A percentile compares a stretch with the other conserved stretches of the same genome.
These are phyloP conservation scores for Tenebrio molitor DNA, from an alignment of 1,140 invertebrate genomes.

Conservation along the genomic window DNA sequence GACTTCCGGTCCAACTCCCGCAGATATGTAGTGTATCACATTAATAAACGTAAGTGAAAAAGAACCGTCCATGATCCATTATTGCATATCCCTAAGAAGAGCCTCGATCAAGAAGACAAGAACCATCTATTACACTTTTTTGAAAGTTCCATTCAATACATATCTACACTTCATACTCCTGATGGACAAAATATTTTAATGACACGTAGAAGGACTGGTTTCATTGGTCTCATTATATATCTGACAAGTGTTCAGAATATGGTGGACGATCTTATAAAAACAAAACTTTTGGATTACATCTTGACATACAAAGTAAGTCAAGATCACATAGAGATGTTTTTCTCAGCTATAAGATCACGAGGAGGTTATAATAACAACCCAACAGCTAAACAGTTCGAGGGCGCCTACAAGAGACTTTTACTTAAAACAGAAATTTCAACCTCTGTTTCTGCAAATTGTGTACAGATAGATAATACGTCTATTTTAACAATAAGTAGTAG, in stretches of 20 bases:
- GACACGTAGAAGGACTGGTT: conserved; percentile 52
- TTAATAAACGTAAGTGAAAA: no score
- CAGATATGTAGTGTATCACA: no score
- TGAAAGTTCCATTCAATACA: conserved; percentile 23
- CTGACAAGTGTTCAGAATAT: conserved; percentile 51
- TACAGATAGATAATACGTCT: no score
- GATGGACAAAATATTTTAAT: conserved; percentile 31
- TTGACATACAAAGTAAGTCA: conserved; percentile 61
- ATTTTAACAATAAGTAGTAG: no score
- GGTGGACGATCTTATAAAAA: conserved; percentile 52
- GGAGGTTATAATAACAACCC: conserved; percentile 66
- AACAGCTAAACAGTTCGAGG: conserved; percentile 59
- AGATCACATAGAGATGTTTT: conserved; percentile 66
- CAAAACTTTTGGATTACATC: conserved; percentile 41
- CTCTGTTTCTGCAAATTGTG: no score
- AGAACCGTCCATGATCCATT: no score
- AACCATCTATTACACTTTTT: no score
- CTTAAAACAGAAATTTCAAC: no score
- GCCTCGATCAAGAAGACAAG: no score
- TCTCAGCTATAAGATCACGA: conserved; percentile 60
- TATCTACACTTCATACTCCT: conserved; percentile 7
- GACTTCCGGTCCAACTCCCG: no score
- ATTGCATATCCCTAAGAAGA: no score
- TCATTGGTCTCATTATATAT: conserved; percentile 55
- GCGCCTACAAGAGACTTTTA: conserved; percentile 59